A percentile compares a stretch with the other conserved stretches of the same genome.
Conservation (phyloP, 2,888 invertebrate species). For the Leptopilina myrica region DNA sequence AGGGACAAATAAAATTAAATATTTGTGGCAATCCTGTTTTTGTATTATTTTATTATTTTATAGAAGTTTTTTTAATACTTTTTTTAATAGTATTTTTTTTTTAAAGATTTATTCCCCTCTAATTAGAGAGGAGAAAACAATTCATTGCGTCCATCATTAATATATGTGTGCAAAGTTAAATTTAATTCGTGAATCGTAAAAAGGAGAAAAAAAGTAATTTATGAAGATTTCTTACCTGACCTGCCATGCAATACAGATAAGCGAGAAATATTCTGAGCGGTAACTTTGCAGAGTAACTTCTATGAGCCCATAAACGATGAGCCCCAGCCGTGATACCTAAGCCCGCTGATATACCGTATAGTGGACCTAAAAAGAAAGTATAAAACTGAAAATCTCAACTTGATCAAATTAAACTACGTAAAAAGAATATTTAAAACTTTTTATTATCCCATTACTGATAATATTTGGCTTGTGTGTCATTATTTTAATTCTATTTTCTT, state of each 20-base stretch:
- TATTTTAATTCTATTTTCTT: too few species aligned
- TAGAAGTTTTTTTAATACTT: too few species aligned
- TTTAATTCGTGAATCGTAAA: conserved; percentile 39
- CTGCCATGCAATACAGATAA: conserved; percentile 89
- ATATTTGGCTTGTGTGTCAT: neutral
- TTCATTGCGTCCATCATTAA: neutral
- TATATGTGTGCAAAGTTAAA: neutral
- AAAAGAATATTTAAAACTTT: conserved; percentile 9
- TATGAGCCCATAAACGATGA: conserved; percentile 96
- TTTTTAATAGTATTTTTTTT: too few species aligned
- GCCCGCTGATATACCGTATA: conserved; percentile 62
- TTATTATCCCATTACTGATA: neutral
- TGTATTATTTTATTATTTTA: too few species aligned
- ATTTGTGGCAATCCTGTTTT: too few species aligned
- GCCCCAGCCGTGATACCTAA: conserved; percentile 94
- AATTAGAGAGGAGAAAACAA: neutral
- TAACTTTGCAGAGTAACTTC: conserved; percentile 87
- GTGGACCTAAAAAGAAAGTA: conserved; percentile 56
- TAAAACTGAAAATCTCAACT: conserved; percentile 14
- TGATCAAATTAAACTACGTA: conserved; percentile 11
- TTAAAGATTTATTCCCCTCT: too few species aligned
- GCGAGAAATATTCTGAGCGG: conserved; percentile 87
- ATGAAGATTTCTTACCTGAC: conserved; percentile 83
- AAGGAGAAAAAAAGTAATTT: conserved; percentile 2
- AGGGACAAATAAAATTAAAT: too few species aligned